phyloP scores from a whole-genome alignment of 2,113 vertebrate genomes.

The Microcebus murinus region DNA sequence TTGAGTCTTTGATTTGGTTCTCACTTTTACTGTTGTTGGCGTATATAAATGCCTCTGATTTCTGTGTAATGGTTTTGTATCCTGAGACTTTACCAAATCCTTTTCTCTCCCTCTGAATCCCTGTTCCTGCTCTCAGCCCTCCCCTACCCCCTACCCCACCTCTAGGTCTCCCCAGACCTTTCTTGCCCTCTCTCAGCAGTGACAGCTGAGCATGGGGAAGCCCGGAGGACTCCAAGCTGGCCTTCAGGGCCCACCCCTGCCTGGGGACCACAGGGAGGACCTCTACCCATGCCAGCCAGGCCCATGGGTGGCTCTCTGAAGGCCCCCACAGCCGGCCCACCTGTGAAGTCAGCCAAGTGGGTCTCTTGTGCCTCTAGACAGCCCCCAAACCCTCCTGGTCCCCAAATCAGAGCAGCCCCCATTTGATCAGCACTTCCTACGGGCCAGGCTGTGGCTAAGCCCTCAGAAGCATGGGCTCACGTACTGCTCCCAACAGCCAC shows the following conservation, averaged over 20 bases:
- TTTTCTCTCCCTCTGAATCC: too few species aligned
- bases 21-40: too few species aligned
- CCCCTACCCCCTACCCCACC: fast-evolving
- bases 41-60: too few species aligned
- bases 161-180: neutral
- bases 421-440: neutral
- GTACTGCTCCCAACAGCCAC: neutral
- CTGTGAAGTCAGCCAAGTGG: neutral
- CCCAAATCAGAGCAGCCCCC: neutral
- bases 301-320: neutral
- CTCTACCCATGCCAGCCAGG: fast-evolving
- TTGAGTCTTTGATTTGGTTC: too few species aligned
- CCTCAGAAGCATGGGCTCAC: neutral
- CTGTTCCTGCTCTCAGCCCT: too few species aligned
- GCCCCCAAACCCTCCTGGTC: neutral
- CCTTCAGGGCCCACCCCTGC: neutral
- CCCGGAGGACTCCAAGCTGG: neutral
- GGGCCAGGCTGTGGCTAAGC: neutral
- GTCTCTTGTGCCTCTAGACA: neutral
- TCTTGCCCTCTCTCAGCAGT: neutral
- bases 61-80: too few species aligned
- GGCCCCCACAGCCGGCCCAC: neutral
- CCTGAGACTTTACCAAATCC: too few species aligned
- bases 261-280: neutral
- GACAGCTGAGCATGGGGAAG: neutral